These are phyloP conservation scores for Ailuropoda melanoleuca DNA, from an alignment of 2,113 vertebrate species.

Conservation along the genomic window DNA sequence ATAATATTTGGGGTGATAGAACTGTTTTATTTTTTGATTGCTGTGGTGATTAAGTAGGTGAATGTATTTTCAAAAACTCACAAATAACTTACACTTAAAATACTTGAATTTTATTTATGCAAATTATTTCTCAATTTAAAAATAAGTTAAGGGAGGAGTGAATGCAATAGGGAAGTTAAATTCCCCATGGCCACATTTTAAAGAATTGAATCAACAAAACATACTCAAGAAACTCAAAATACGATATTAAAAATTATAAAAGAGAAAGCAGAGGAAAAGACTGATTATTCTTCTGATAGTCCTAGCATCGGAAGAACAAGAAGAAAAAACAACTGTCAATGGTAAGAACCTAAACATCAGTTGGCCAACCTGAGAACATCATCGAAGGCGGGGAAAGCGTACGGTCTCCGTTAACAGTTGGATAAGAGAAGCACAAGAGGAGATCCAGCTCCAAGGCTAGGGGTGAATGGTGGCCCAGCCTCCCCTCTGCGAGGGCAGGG, in stretches of 20 bases:
- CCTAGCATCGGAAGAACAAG: not conserved
- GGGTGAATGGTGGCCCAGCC: fast-evolving
- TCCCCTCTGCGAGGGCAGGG: too few species aligned
- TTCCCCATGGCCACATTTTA: not conserved
- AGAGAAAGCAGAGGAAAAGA: not conserved
- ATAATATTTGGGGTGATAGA: not conserved
- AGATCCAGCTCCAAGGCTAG: not conserved
- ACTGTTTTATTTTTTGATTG: not conserved
- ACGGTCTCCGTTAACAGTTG: not conserved
- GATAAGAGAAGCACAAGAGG: not conserved
- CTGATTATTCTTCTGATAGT: not conserved
- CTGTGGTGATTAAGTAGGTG: not conserved
- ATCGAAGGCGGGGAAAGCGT: not conserved
- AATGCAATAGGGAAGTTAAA: not conserved
- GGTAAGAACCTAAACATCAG: not conserved
- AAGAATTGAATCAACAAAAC: not conserved
- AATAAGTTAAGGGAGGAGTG: not conserved
- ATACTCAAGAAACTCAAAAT: not conserved
- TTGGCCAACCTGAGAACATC: not conserved
- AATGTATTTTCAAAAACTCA: not conserved
- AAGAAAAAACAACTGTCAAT: not conserved
- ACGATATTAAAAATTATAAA: not conserved
- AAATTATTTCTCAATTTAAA: not conserved
- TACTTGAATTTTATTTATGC: not conserved
- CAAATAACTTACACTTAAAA: not conserved